Evolutionary conservation across 2,888 invertebrate species (phyloP), one percentile per base, ranked within the genome.

Genomic region (Adelognathus sp.): DNA sequence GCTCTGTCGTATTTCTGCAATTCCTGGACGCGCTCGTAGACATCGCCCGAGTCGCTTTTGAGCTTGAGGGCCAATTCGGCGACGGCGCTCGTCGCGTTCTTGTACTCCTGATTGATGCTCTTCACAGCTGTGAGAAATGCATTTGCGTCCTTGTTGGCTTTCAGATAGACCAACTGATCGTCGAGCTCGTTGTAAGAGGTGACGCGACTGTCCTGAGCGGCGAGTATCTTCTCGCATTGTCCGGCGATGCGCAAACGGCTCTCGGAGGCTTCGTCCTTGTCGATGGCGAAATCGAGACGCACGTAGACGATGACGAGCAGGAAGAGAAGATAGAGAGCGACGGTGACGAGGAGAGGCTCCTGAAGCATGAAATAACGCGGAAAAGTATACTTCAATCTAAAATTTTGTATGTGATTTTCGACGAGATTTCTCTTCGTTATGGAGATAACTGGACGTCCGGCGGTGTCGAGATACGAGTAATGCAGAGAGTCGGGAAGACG

Each of bases 381-480:
- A 94, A 98, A 99, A 84, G 95, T 95, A 91, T 99, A 99, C 81
- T 95, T 95, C 46, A 98, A 92, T 92, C 97, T 96, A 90, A 99
- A 97, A 91, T 98, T 97, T 92, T 98, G 97, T 88, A 99, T 99
- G 90, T 99, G 99, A 89, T 97, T 97, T 89, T 99, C 98, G 0
- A 98, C 98, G 79, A 99, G 92, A 92, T 99, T 98, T 18, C 92
- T 94, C 91, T 97, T 96, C 1, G 94, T 93, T 70, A 98, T 94
- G 6, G 95, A 93, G 69, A 99, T 93, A 0, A 99, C 98, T 0
- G 98, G 97, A 69, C 99, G 95, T 0, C 99, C 99, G 84, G 95
- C 95, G 0, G 97, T 97, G 90, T 99, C 99, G 87, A 99, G 93
- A 90, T 99, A 99, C 2, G 99, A 99, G 90, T 94, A 97, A 85